phyloP scores from a whole-genome alignment of 2,888 invertebrate genomes.

The Caenorhabditis japonica region DNA sequence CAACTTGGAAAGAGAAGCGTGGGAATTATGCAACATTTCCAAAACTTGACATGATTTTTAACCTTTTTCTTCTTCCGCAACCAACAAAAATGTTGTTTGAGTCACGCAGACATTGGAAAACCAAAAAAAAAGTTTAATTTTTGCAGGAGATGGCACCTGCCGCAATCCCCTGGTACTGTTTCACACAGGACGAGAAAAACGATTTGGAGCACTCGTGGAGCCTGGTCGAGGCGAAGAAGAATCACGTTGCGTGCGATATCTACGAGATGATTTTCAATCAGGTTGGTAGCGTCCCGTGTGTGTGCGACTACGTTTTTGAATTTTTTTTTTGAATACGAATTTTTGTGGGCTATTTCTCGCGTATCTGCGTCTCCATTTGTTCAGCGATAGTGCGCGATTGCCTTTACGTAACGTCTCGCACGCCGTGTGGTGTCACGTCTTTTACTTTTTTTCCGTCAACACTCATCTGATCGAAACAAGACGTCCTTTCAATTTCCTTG shows the following conservation, averaged over 20 bases:
- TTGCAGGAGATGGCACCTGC: conserved; percentile 54
- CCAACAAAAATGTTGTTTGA: conserved; percentile 44
- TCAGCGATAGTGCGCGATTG: no score
- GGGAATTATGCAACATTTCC: conserved; percentile 20
- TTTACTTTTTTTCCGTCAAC: conserved; percentile 15
- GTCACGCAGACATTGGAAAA: conserved; percentile 35
- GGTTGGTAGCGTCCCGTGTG: conserved; percentile 47
- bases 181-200: conserved; percentile 63
- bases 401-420: no score
- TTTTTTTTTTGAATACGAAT: no score
- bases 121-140: neutral
- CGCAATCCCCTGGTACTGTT: conserved; percentile 61
- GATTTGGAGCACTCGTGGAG: conserved; percentile 61
- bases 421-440: conserved; percentile 16
- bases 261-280: conserved; percentile 75
- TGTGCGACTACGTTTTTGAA: neutral
- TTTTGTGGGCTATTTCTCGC: no score
- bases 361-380: no score
- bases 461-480: neutral
- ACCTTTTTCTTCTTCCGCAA: conserved; percentile 15
- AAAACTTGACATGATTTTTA: conserved; percentile 35
- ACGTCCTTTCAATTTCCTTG: conserved; percentile 10
- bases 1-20: conserved; percentile 24
- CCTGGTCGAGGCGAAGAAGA: conserved; percentile 58
- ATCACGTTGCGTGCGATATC: conserved; percentile 63